phyloP scores from a whole-genome alignment of 92 coral and sea anemone species.

The Desmophyllum pertusum region DNA sequence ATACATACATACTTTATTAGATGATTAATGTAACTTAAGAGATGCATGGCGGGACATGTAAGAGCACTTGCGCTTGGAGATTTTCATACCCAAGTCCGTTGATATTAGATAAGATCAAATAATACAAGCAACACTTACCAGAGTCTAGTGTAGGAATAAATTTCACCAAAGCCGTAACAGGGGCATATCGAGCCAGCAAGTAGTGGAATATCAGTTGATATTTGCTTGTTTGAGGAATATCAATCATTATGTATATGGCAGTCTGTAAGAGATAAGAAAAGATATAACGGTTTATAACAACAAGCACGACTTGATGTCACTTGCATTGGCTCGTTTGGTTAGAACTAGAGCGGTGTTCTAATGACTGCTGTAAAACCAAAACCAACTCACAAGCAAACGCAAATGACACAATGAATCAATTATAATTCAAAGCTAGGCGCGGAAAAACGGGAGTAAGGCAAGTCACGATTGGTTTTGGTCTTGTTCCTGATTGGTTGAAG shows the following conservation, averaged over 20 bases:
- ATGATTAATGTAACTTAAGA: no score
- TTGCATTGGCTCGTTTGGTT: neutral
- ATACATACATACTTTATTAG: no score
- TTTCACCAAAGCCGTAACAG: constrained; percentile 70
- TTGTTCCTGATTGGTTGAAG: no score
- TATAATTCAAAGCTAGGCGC: neutral
- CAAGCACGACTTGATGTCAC: no score
- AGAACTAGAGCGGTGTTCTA: neutral
- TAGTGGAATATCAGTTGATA: constrained; percentile 88
- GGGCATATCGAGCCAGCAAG: constrained; percentile 54
- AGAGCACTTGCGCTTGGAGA: neutral
- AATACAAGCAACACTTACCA: constrained; percentile 56
- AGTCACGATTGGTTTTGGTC: no score
- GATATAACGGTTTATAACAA: no score
- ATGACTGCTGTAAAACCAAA: neutral
- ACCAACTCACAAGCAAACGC: neutral
- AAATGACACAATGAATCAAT: neutral
- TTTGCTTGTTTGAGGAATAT: constrained; percentile 83
- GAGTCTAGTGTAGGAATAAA: constrained; percentile 85
- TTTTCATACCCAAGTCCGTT: neutral
- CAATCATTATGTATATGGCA: constrained; percentile 67
- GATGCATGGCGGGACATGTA: neutral
- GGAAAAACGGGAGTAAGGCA: no score
- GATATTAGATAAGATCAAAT: no score
- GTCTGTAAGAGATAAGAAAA: constrained; percentile 54